These are phyloP conservation scores for Plebejus argus DNA, from an alignment of 2,888 invertebrate species.

Conservation along the genomic window DNA sequence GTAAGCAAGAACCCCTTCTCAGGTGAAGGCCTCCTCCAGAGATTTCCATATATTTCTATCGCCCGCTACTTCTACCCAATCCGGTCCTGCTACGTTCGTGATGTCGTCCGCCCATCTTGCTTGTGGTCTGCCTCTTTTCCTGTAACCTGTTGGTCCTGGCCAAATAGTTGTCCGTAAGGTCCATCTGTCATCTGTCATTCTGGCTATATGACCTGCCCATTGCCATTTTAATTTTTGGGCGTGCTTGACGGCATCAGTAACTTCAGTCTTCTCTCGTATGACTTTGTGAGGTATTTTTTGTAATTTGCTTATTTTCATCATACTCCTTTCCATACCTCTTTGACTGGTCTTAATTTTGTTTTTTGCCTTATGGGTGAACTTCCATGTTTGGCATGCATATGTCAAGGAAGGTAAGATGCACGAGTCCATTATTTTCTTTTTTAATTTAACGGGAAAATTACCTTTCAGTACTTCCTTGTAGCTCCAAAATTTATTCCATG, in stretches of 20 bases:
- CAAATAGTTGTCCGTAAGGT: slow-evolving; percentile 30
- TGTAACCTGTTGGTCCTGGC: slow-evolving; percentile 31
- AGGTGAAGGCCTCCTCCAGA: slow-evolving; percentile 36
- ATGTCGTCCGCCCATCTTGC: slow-evolving; percentile 35
- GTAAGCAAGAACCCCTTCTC: too few relatives aligned
- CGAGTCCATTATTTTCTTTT: too few relatives aligned
- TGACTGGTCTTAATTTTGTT: slow-evolving; percentile 17
- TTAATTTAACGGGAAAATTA: too few relatives aligned
- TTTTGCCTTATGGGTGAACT: slow-evolving; percentile 9
- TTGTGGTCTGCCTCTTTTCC: slow-evolving; percentile 33
- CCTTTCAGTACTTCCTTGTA: too few relatives aligned
- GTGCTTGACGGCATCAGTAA: too few relatives aligned
- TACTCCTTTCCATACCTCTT: too few relatives aligned
- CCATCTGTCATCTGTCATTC: background rate
- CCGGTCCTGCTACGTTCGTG: slow-evolving; percentile 23
- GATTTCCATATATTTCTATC: slow-evolving; percentile 26
- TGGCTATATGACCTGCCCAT: slow-evolving; percentile 26
- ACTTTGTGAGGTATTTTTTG: slow-evolving; percentile 36
- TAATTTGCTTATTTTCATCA: too few relatives aligned
- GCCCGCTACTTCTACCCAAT: slow-evolving; percentile 31
- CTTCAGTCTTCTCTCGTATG: slow-evolving; percentile 39
- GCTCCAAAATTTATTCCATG: too few relatives aligned
- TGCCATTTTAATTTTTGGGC: too few relatives aligned
- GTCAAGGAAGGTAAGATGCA: too few relatives aligned
- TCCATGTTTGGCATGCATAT: too few relatives aligned